These are phyloP conservation scores for Porites australiensis DNA, from an alignment of 64 coral and sea anemone species.

Conservation along the genomic window DNA sequence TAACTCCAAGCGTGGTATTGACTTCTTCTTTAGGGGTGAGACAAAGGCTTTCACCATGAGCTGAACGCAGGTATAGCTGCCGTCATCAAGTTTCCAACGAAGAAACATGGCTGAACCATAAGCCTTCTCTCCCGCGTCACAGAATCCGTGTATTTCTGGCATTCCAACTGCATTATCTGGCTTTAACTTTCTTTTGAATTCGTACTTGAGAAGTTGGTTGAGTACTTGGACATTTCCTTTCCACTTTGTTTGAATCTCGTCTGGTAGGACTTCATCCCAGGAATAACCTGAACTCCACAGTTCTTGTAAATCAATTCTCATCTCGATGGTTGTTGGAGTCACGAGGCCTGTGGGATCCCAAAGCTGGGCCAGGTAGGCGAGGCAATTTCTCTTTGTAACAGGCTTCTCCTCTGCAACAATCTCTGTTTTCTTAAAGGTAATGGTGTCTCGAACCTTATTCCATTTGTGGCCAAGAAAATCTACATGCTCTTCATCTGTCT, in stretches of 20 bases:
- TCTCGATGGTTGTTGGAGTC: slow-evolving; percentile 17
- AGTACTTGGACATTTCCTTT: too few species aligned
- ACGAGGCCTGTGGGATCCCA: slow-evolving; percentile 45
- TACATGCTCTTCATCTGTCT: neutral
- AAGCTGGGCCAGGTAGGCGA: slow-evolving; percentile 14
- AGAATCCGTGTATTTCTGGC: too few species aligned
- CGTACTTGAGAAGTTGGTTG: too few species aligned
- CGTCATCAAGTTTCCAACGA: too few species aligned
- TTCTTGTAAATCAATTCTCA: slow-evolving; percentile 63
- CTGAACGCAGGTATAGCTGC: neutral
- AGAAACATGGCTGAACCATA: too few species aligned
- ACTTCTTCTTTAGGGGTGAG: too few species aligned
- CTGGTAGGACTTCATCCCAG: slow-evolving; percentile 35
- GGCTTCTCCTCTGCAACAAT: neutral
- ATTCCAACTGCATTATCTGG: too few species aligned
- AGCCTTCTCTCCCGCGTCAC: too few species aligned
- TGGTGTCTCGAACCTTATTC: slow-evolving; percentile 20
- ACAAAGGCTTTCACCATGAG: too few species aligned
- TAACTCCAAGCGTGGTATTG: too few species aligned
- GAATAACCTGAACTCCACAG: slow-evolving; percentile 37
- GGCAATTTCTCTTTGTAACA: slow-evolving; percentile 6
- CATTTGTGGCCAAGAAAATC: slow-evolving; percentile 48
- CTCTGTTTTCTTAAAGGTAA: slow-evolving; percentile 17
- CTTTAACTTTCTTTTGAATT: too few species aligned
- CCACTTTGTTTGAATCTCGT: too few species aligned